Evolutionary conservation across 1,140 invertebrate species (phyloP).

Genomic region (Hermetia illucens): DNA sequence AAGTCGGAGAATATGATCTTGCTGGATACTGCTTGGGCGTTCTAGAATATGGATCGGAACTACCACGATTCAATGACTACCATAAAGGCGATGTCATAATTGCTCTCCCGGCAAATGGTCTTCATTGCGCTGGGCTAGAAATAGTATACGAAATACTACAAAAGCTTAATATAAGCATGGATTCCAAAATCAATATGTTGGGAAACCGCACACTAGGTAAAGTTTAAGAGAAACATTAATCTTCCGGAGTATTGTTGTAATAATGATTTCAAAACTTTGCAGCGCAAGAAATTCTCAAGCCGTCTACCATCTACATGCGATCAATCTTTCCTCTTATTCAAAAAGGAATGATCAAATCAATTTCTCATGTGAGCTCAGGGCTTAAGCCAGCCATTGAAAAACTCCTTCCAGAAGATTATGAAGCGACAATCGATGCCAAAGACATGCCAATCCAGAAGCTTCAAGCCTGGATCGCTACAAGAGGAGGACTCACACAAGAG

Average conservation of each 20-base stretch:
- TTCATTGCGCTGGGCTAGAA: conserved; percentile 88
- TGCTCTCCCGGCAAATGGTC: conserved; percentile 64
- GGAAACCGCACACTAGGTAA: too few relatives aligned
- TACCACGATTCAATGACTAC: conserved; percentile 53
- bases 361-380: conserved; percentile 92
- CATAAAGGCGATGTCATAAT: conserved; percentile 60
- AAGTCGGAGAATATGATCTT: conserved; percentile 67
- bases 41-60: conserved; percentile 52
- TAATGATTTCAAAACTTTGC: too few relatives aligned
- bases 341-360: conserved; percentile 62
- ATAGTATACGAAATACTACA: conserved; percentile 56
- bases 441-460: conserved; percentile 59
- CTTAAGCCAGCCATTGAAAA: conserved; percentile 80
- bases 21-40: conserved; percentile 89
- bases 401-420: conserved; percentile 48
- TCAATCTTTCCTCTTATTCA: conserved; percentile 59
- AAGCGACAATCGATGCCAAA: conserved; percentile 53
- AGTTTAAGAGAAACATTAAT: too few relatives aligned
- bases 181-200: too few relatives aligned
- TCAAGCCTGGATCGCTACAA: conserved; percentile 45
- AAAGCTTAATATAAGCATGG: conserved; percentile 39
- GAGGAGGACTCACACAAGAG: conserved; percentile 47
- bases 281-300: conserved; percentile 60
- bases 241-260: too few relatives aligned
- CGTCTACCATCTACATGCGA: conserved; percentile 83